These are phyloP conservation scores for Drosophila mayaguana DNA, from an alignment of 2,888 invertebrate species.

Conservation along the genomic window DNA sequence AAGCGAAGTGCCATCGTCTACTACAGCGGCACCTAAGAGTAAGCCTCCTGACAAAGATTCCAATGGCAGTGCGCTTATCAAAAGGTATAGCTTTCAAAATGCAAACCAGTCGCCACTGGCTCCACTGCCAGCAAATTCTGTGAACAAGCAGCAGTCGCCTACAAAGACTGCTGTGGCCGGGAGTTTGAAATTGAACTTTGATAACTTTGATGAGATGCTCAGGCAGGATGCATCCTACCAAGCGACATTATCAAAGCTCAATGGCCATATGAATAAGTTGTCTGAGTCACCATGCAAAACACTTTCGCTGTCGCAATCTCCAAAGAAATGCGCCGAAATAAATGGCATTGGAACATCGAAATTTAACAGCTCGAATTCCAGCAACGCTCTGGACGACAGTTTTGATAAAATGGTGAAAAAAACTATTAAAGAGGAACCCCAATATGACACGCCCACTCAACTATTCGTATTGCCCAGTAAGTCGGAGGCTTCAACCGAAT, in stretches of 20 bases:
- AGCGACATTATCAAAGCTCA: conserved; percentile 73
- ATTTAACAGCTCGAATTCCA: conserved; percentile 28
- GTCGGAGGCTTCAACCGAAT: background rate
- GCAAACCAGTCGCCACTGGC: conserved; percentile 70
- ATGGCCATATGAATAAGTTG: conserved; percentile 76
- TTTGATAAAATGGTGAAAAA: conserved; percentile 49
- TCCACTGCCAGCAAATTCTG: conserved; percentile 30
- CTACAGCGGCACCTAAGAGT: conserved; percentile 5
- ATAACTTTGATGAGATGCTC: conserved; percentile 73
- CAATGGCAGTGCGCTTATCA: conserved; percentile 50
- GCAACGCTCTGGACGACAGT: conserved; percentile 39
- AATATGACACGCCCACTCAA: conserved; percentile 11
- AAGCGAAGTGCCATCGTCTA: background rate
- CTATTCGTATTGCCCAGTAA: background rate
- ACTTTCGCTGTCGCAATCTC: conserved; percentile 51
- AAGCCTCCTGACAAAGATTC: conserved; percentile 32
- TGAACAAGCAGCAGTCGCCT: background rate
- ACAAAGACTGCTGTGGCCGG: conserved; percentile 1
- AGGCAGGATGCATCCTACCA: conserved; percentile 73
- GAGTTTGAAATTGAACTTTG: conserved; percentile 65
- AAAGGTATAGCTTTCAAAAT: conserved; percentile 68
- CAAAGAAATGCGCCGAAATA: background rate
- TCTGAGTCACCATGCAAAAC: conserved; percentile 40
- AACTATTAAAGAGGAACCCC: background rate
- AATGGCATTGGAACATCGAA: background rate